phyloP scores from a whole-genome alignment of 1,140 invertebrate species.

The Nymphalis io region DNA sequence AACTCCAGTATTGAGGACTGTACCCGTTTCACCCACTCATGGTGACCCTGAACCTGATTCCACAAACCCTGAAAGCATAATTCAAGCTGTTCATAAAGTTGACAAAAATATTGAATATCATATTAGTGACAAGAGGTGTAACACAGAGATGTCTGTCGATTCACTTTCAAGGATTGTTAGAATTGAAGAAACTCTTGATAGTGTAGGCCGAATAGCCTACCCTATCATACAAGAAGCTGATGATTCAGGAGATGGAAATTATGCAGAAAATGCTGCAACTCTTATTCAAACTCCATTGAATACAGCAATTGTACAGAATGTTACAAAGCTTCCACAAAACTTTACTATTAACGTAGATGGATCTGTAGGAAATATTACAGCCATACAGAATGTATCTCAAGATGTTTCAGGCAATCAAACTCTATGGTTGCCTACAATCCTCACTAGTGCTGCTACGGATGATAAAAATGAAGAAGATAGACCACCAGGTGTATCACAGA shows the following conservation, averaged over 20 bases:
- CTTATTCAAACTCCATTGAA: conserved; percentile 73
- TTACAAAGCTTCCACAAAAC: conserved; percentile 75
- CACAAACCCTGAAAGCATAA: conserved; percentile 75
- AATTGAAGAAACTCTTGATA: conserved; percentile 68
- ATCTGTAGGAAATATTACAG: conserved; percentile 72
- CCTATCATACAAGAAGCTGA: conserved; percentile 69
- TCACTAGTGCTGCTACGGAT: conserved; percentile 64
- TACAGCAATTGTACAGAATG: conserved; percentile 75
- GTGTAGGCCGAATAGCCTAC: conserved; percentile 64
- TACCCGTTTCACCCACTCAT: conserved; percentile 62
- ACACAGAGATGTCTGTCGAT: conserved; percentile 69
- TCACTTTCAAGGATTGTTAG: conserved; percentile 67
- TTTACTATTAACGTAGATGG: conserved; percentile 76
- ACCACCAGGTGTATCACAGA: conserved; percentile 71
- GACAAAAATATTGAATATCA: conserved; percentile 73
- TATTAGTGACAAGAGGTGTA: conserved; percentile 66
- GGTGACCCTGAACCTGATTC: conserved; percentile 75
- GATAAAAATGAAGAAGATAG: conserved; percentile 69
- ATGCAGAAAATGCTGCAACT: conserved; percentile 68
- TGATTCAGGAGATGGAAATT: conserved; percentile 64
- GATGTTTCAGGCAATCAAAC: conserved; percentile 74
- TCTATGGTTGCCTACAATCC: conserved; percentile 72
- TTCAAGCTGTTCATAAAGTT: conserved; percentile 68
- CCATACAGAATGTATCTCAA: conserved; percentile 76
- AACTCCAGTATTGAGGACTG: conserved; percentile 67